phyloP scores from a whole-genome alignment of 2,888 invertebrate species.

The Brachypalpus laphriformis region DNA sequence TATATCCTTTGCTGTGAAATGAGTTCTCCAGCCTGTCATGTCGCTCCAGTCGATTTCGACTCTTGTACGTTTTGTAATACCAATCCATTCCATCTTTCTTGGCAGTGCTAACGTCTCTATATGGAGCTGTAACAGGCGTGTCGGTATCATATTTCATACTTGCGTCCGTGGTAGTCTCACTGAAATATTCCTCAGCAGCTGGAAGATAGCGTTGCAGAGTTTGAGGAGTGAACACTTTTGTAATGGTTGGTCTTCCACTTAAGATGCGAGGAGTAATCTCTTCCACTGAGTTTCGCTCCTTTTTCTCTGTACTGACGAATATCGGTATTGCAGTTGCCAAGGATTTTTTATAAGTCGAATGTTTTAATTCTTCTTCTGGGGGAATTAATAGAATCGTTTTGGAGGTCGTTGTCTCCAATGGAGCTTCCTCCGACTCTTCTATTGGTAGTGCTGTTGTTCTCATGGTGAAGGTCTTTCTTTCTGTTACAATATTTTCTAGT shows the following conservation, averaged over 20 bases:
- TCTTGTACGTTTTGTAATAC: slow-evolving; percentile 84
- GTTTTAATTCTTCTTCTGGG: slow-evolving; percentile 79
- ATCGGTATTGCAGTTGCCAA: slow-evolving; percentile 43
- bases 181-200: slow-evolving; percentile 82
- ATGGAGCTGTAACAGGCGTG: slow-evolving; percentile 76
- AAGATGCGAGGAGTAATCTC: slow-evolving; percentile 77
- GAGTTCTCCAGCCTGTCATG: slow-evolving; percentile 58
- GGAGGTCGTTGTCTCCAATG: slow-evolving; percentile 79
- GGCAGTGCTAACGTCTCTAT: slow-evolving; percentile 81
- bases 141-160: slow-evolving; percentile 68
- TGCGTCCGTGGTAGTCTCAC: slow-evolving; percentile 49
- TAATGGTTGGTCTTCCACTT: slow-evolving; percentile 85
- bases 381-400: slow-evolving; percentile 82
- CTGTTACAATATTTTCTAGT: slow-evolving; percentile 1
- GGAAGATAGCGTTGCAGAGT: slow-evolving; percentile 78
- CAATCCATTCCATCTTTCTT: slow-evolving; percentile 87
- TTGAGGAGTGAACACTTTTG: slow-evolving; percentile 84
- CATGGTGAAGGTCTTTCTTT: slow-evolving; percentile 10
- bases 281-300: slow-evolving; percentile 61
- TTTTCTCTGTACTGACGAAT: slow-evolving; percentile 41
- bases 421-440: slow-evolving; percentile 76
- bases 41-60: slow-evolving; percentile 59
- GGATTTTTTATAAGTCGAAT: background rate
- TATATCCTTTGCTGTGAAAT: slow-evolving; percentile 26
- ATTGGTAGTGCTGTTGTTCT: slow-evolving; percentile 5